A percentile compares a stretch with the other conserved stretches of the same genome.
These are phyloP conservation scores for Cariama cristata DNA, from an alignment of 2,113 vertebrate genomes.

Conservation along the genomic window DNA sequence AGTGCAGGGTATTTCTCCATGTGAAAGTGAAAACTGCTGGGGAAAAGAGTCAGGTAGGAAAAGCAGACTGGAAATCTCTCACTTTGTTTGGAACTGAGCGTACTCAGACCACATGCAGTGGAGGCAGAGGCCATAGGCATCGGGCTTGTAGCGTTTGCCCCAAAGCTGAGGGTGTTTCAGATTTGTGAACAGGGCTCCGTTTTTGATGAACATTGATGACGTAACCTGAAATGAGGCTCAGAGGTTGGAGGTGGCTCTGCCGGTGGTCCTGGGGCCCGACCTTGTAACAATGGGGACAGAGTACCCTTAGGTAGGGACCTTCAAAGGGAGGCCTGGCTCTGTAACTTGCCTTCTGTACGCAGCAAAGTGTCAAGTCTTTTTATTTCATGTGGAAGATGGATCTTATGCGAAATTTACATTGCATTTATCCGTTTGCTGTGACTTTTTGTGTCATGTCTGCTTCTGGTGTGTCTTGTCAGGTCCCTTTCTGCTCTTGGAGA, in stretches of 20 bases:
- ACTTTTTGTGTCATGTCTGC: neutral
- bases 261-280: rapidly evolving
- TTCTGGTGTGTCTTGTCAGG: neutral
- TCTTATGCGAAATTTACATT: neutral
- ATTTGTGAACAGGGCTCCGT: neutral
- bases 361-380: neutral
- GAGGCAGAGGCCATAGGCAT: neutral
- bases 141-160: neutral
- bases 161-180: neutral
- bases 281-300: neutral
- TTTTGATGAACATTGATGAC: neutral
- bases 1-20: rapidly evolving
- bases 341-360: rapidly evolving
- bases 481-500: neutral
- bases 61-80: neutral
- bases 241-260: neutral
- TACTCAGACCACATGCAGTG: rapidly evolving
- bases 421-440: rapidly evolving
- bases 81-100: rapidly evolving
- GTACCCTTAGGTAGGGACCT: neutral
- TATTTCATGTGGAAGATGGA: neutral
- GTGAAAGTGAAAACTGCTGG: neutral
- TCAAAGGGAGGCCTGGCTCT: neutral
- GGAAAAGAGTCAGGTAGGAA: too few relatives aligned
- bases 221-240: rapidly evolving